Evolutionary conservation across 2,113 vertebrate species (phyloP), one percentile per base, ranked within the genome.

Genomic region (Trichomycterus rosablanca): DNA sequence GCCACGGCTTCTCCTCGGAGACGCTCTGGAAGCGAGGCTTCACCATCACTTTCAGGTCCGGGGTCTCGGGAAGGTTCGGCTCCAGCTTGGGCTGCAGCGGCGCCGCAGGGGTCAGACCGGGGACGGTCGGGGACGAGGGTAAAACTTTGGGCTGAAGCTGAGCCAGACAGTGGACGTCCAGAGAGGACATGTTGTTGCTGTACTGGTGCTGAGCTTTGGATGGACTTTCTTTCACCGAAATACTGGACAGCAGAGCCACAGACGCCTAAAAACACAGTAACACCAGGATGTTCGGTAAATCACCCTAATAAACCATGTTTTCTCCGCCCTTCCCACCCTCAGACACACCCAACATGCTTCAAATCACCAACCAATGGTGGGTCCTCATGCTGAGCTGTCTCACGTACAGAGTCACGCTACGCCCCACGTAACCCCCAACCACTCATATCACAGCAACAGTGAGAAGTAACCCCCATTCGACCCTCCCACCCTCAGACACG

Each of bases 91-190:
- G 78, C 67, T 94, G 92, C 0, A 78, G 82, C 75, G 1, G 81
- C 83, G 50, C 90, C 89, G 60, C 92, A 94, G 5, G 81, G 75
- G 65, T 89, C 83, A 86, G 91, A 88, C 0, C 93, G 0, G 90
- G 78, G 0, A 2, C 39, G 26, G 91, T 86, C 0, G 91, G 89
- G 2, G 92, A 79, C 0, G 91, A 88, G 0, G 92, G 89, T 1
- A 91, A 94, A 22, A 75, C 73, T 32, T 90, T 90, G 1, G 90
- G 90, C 79, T 93, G 93, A 55, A 97, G 70, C 82, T 90, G 89
- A 5, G 93, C 92, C 70, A 98, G 89, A 53, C 94, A 93, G 70
- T 92, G 95, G 39, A 98, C 95, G 0, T 95, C 93, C 67, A 98
- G 60, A 0, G 92, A 84, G 58, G 95, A 97, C 82, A 91, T 92